phyloP scores from a whole-genome alignment of 1,140 invertebrate genomes.

The Lanistes nyassanus region DNA sequence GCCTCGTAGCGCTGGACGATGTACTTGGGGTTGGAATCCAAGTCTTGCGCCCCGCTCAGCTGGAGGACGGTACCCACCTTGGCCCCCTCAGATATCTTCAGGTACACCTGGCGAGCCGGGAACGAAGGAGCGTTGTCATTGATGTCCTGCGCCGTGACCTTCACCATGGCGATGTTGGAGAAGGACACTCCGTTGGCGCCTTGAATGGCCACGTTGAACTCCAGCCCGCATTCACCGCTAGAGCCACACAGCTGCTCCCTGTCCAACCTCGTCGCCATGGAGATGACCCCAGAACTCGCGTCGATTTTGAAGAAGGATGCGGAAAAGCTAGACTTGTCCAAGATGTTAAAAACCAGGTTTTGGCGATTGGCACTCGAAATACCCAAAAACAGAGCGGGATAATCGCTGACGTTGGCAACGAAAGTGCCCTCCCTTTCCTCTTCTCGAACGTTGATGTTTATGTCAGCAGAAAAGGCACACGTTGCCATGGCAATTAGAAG shows the following conservation, averaged over 20 bases:
- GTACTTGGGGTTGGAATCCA: slow-evolving; percentile 35
- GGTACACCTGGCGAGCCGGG: slow-evolving; percentile 29
- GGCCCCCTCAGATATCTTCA: slow-evolving; percentile 57
- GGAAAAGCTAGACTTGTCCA: slow-evolving; percentile 29
- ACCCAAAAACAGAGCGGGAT: slow-evolving; percentile 25
- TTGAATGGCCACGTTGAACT: slow-evolving; percentile 36
- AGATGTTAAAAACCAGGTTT: slow-evolving; percentile 32
- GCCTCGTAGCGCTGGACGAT: slow-evolving; percentile 38
- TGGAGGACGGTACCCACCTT: slow-evolving; percentile 83
- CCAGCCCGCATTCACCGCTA: slow-evolving; percentile 28
- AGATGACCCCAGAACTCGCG: slow-evolving; percentile 27
- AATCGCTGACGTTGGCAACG: slow-evolving; percentile 38
- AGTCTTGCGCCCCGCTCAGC: slow-evolving; percentile 79
- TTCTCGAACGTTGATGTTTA: slow-evolving; percentile 29
- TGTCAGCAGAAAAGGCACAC: slow-evolving; percentile 15
- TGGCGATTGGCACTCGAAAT: slow-evolving; percentile 23
- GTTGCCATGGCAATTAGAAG: too few relatives aligned
- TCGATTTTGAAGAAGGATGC: slow-evolving; percentile 38
- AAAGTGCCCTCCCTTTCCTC: slow-evolving; percentile 28
- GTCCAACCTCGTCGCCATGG: slow-evolving; percentile 36
- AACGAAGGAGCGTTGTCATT: slow-evolving; percentile 49
- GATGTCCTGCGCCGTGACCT: slow-evolving; percentile 42
- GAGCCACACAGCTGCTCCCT: slow-evolving; percentile 42
- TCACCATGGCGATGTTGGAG: slow-evolving; percentile 37
- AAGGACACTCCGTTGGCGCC: slow-evolving; percentile 27